These are phyloP conservation scores for Melanargia galathea DNA, from an alignment of 2,888 invertebrate genomes.

Conservation along the genomic window DNA sequence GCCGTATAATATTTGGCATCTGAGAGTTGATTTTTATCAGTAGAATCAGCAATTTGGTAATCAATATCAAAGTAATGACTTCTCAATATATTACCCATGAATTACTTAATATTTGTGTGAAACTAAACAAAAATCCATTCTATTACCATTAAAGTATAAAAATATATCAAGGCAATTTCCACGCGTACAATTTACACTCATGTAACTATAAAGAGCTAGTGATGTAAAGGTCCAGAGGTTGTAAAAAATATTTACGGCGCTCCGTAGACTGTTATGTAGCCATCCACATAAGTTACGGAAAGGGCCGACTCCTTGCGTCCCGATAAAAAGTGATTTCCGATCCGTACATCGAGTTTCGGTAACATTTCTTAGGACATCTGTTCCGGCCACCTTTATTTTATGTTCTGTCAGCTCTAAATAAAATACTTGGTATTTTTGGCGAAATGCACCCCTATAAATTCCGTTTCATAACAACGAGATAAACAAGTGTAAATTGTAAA, in stretches of 20 bases:
- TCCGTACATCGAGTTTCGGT: conserved; percentile 42
- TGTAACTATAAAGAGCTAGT: conserved; percentile 28
- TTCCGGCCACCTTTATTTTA: conserved; percentile 45
- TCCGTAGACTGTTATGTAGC: conserved; percentile 32
- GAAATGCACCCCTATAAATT: conserved; percentile 4
- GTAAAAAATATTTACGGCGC: conserved; percentile 36
- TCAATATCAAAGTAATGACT: too few relatives aligned
- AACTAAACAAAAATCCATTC: neutral
- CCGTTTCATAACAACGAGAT: neutral
- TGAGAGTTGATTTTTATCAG: too few relatives aligned
- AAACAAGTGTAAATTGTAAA: too few relatives aligned
- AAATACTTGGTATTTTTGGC: conserved; percentile 26
- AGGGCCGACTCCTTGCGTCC: conserved; percentile 37
- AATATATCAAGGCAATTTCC: conserved; percentile 4
- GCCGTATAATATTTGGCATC: too few relatives aligned
- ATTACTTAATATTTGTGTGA: too few relatives aligned
- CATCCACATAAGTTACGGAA: conserved; percentile 42
- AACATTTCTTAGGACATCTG: conserved; percentile 47
- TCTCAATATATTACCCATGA: too few relatives aligned
- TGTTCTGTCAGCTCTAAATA: conserved; percentile 39
- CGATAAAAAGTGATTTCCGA: conserved; percentile 45
- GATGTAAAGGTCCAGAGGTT: conserved; percentile 26
- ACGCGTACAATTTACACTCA: conserved; percentile 25
- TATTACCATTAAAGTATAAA: neutral
- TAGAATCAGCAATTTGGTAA: too few relatives aligned